These are phyloP conservation scores for Alitta virens DNA, from an alignment of 2,888 invertebrate genomes.

Conservation along the genomic window DNA sequence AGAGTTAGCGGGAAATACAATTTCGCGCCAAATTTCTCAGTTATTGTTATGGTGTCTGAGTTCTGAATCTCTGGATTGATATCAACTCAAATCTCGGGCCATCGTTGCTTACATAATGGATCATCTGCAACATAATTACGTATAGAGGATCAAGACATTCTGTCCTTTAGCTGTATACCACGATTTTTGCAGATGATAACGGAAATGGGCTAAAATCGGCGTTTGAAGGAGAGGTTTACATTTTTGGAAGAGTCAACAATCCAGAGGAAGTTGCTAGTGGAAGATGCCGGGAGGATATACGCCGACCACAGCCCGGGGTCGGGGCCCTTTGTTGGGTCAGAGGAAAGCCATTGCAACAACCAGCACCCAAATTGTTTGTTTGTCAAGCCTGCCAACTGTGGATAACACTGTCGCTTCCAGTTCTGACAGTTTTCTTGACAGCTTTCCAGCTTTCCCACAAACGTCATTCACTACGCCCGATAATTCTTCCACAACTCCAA, in stretches of 20 bases:
- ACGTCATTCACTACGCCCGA: no score
- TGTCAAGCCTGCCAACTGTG: background rate
- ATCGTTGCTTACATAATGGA: background rate
- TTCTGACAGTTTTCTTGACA: no score
- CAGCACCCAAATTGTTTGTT: no score
- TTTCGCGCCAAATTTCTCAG: slow-evolving; percentile 45
- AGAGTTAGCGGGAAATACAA: slow-evolving; percentile 53
- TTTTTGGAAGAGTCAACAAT: no score
- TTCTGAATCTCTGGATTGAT: background rate
- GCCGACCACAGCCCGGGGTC: background rate
- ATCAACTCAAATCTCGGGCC: background rate
- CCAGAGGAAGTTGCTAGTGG: background rate
- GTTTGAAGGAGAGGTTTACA: no score
- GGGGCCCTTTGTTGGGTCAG: background rate
- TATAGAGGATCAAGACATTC: background rate
- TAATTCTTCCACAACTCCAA: no score
- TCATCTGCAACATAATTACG: background rate
- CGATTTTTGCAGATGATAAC: background rate
- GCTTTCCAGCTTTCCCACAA: no score
- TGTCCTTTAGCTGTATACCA: background rate
- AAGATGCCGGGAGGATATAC: background rate
- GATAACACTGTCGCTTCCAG: no score
- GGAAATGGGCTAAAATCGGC: no score
- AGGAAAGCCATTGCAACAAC: background rate
- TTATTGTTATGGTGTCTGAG: slow-evolving; percentile 6